Base-by-base conservation (phyloP, 2,888 invertebrate species). In the Myathropa florea region DNA sequence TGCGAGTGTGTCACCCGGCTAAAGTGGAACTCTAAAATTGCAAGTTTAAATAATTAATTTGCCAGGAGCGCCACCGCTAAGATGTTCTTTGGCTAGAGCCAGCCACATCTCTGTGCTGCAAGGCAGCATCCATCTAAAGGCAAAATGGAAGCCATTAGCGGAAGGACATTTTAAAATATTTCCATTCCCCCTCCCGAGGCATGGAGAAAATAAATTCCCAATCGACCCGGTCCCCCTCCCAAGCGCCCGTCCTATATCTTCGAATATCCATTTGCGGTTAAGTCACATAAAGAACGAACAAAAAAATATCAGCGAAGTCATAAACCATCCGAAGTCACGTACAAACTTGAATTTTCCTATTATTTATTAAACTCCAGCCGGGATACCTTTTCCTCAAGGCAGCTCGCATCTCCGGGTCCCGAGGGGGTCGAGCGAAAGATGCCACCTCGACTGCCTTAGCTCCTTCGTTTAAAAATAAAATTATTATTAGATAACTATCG, bases 401-500 rank as follows among this genome's bases (percentile, higher is more conserved):
- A 23, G 57, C 3, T 4, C 7, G 28, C 28, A 21, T 4, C 26
- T n/a, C 7, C 30, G 46, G 6, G 14, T 7, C 24, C 18, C 7
- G 55, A n/a, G n/a, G n/a, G n/a, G n/a, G n/a, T n/a, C n/a, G n/a
- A n/a, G n/a, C n/a, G n/a, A n/a, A n/a, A n/a, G n/a, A n/a, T n/a
- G n/a, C n/a, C n/a, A 60, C 65, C 55, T 28, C 55, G 53, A 63
- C 21, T n/a, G 59, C 59, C 26, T 63, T 77, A 33, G 33, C 23
- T 57, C 57, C 23, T 23, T 14, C 23, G 24, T 57, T 57, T 73
- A 73, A 77, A 85, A 85, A 77, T 85, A 64, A 81, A 85, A 85
- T 85, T 85, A 86, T 86, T 86, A 86, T 86, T 86, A 83, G 86
- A 86, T 83, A 86, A 86, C 86, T 86, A 83, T 86, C 78, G 83